Evolutionary conservation across 2,888 invertebrate genomes (phyloP), one percentile per base, ranked within the genome.

Genomic region (Seira ritae): DNA sequence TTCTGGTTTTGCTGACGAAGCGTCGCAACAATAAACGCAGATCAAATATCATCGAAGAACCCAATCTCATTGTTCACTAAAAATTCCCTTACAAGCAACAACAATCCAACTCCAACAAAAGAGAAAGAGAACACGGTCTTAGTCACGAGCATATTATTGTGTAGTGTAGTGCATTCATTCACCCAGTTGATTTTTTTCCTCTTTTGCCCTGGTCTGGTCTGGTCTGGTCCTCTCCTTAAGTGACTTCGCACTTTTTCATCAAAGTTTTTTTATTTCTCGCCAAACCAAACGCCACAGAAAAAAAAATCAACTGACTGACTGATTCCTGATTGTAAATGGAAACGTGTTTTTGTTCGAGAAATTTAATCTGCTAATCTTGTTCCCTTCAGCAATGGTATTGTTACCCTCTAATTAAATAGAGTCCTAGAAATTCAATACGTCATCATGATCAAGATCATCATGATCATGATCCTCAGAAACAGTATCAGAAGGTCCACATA

Each of bases 321-420:
- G 42, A 42, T 42, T 12, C 6, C 42, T 42, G 12, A 42, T 42
- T 24, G 62, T 37, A 6, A n/a, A 15, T 46, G 72, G 23, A 17
- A 1, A 46, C 8, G 31, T 68, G 23, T 55, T n/a, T 60, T n/a
- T 46, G 10, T 68, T 15, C 55, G 70, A 22, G 77, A 23, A 55
- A 72, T 50, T 8, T 65, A 66, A 73, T 73, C 37, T 73, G 31
- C 20, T 69, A 71, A 81, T 71, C 81, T 70, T 68, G 46, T 68
- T 46, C 31, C 55, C 55, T 6, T 17, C 55, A 12, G 55, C 55
- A n/a, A n/a, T n/a, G n/a, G n/a, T 55, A 75, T 75, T 81, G 75
- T 81, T 81, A 55, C 17, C 55, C 55, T 67, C 60, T 80, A 60
- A 73, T 78, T 78, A 78, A 78, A 78, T 62, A 66, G 15, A 55